phyloP scores from a whole-genome alignment of 2,113 vertebrate species.

The Crotalus horridus region DNA sequence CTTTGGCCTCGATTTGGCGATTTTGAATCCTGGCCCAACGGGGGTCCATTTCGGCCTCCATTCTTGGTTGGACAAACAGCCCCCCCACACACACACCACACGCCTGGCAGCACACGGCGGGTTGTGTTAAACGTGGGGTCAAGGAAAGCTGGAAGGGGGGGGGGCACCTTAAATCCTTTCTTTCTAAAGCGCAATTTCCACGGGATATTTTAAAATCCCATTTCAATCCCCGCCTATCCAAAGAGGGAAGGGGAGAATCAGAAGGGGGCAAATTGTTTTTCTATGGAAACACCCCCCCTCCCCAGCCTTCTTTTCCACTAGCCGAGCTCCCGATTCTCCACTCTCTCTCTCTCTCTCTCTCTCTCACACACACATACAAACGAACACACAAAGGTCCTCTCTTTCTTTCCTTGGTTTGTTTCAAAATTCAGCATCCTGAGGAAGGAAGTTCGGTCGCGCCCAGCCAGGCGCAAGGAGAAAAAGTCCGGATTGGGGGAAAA shows the following conservation, averaged over 20 bases:
- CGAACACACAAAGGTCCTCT: background rate
- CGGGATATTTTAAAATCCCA: background rate
- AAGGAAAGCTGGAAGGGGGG: too few species aligned
- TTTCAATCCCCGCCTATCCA: background rate
- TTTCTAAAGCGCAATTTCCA: background rate
- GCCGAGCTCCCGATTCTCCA: constrained; percentile 21
- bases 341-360: background rate
- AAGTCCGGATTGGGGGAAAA: background rate
- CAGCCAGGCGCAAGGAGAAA: background rate
- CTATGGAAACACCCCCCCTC: too few species aligned
- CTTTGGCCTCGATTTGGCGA: too few species aligned
- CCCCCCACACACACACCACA: too few species aligned
- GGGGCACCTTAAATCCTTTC: background rate
- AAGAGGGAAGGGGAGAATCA: background rate
- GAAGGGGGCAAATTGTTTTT: background rate
- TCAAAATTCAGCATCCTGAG: constrained; percentile 69
- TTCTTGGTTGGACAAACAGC: too few species aligned
- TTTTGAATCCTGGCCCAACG: too few species aligned
- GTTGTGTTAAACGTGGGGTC: too few species aligned
- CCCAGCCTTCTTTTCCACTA: background rate
- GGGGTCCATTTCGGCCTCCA: too few species aligned
- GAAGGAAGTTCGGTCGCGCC: constrained; percentile 67
- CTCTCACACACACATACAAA: background rate
- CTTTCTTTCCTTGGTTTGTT: constrained; percentile 65
- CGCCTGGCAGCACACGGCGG: too few species aligned